Conservation (phyloP, 2,113 vertebrate species). For the Neotragus pygmaeus region DNA sequence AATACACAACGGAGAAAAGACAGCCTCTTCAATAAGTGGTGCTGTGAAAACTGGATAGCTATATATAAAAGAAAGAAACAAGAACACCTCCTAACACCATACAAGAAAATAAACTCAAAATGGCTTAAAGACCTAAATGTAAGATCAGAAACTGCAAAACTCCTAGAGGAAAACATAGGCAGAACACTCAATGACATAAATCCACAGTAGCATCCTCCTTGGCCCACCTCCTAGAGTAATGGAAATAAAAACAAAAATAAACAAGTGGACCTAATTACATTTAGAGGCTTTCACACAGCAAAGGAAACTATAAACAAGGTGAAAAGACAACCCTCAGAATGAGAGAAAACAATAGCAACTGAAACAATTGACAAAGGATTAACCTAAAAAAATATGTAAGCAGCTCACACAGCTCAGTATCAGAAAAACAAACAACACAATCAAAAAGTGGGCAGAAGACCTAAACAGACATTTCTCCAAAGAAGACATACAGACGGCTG, state of each 20-base stretch:
- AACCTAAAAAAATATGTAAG: not conserved
- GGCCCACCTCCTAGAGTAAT: not conserved
- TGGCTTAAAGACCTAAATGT: not conserved
- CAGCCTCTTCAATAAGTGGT: not conserved
- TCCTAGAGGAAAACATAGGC: not conserved
- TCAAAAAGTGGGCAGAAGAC: not conserved
- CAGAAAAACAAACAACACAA: not conserved
- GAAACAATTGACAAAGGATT: not conserved
- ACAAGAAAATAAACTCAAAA: not conserved
- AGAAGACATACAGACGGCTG: not conserved
- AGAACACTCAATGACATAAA: not conserved
- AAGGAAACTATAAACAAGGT: not conserved
- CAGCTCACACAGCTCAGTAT: not conserved
- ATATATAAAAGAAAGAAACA: not conserved
- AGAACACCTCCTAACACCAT: not conserved
- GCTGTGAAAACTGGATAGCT: not conserved
- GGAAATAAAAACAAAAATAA: not conserved
- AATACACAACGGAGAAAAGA: not conserved
- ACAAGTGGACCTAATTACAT: not conserved
- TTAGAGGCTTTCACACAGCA: not conserved
- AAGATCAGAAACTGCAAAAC: not conserved
- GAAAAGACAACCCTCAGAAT: not conserved
- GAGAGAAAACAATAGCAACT: not conserved
- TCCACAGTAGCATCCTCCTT: not conserved
- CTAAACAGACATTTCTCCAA: not conserved